Conservation (phyloP, 2,113 vertebrate genomes). For the Herpailurus yagouaroundi region DNA sequence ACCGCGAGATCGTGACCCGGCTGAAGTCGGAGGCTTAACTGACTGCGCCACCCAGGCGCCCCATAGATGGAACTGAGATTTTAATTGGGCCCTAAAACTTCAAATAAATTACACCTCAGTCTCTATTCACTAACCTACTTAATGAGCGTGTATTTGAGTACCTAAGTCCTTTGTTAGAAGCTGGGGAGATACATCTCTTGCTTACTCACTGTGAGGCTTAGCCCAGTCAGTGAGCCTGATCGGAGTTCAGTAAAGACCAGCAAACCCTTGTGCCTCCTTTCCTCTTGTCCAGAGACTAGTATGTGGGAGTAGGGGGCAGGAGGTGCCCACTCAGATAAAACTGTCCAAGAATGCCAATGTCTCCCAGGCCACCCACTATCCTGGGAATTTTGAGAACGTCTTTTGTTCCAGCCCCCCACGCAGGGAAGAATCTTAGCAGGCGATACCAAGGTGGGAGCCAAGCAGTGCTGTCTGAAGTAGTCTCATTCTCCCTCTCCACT, state of each 20-base stretch:
- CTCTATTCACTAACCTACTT: background rate
- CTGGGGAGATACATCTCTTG: background rate
- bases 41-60: no score
- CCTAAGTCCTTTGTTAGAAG: background rate
- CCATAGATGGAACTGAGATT: background rate
- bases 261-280: background rate
- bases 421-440: conserved; percentile 53
- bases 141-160: background rate
- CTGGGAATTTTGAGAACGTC: conserved; percentile 70
- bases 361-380: conserved; percentile 65
- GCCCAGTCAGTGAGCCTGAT: background rate
- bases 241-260: background rate
- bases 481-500: conserved; percentile 20
- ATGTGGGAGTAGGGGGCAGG: background rate
- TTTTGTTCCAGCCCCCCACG: conserved; percentile 69
- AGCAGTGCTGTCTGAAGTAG: conserved; percentile 3
- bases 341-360: conserved; percentile 50
- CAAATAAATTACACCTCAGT: conserved; percentile 17
- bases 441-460: conserved; percentile 57
- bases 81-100: conserved; percentile 22
- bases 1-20: no score
- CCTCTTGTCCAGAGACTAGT: background rate
- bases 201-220: background rate
- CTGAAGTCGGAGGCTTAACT: no score
- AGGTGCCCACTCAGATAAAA: conserved; percentile 54